Evolutionary conservation across 2,888 invertebrate species (phyloP).

Genomic region (Ichneumoninae sp.): DNA sequence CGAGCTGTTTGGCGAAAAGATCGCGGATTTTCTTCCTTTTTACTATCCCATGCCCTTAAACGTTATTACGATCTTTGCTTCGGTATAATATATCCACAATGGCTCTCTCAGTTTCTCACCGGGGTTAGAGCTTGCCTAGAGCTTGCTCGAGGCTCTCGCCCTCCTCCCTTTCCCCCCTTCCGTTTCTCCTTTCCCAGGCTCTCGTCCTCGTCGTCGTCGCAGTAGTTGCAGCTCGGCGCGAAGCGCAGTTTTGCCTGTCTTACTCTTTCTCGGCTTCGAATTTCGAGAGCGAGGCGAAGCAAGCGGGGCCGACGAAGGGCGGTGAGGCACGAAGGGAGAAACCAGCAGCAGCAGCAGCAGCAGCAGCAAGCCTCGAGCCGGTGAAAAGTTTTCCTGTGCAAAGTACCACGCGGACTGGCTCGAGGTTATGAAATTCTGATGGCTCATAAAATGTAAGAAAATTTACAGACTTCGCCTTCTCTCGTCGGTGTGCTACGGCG

Average conservation of each 20-base stretch:
- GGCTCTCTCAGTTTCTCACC: constrained; percentile 66
- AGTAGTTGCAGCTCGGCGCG: constrained; percentile 41
- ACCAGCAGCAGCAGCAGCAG: constrained; percentile 31
- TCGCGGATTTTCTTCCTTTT: constrained; percentile 56
- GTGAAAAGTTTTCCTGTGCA: constrained; percentile 83
- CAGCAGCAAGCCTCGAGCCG: constrained; percentile 71
- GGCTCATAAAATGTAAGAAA: constrained; percentile 85
- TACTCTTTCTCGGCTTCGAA: constrained; percentile 55
- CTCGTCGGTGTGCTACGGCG: constrained; percentile 67
- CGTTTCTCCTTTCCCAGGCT: neutral
- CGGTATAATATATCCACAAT: constrained; percentile 69
- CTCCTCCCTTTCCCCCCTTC: constrained; percentile 28
- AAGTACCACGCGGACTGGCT: constrained; percentile 84
- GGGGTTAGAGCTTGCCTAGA: constrained; percentile 61
- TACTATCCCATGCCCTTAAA: constrained; percentile 68
- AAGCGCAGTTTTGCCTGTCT: constrained; percentile 54
- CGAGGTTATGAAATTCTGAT: constrained; percentile 85
- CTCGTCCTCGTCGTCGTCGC: constrained; percentile 42
- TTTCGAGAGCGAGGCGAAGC: constrained; percentile 40
- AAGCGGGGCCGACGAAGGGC: constrained; percentile 54
- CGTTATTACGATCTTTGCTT: constrained; percentile 72
- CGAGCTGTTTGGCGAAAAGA: constrained; percentile 53
- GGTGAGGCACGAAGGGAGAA: constrained; percentile 68
- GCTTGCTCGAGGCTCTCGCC: constrained; percentile 28
- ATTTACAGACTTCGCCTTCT: constrained; percentile 83